phyloP scores from a whole-genome alignment of 2,797 vertebrate species.

The Melanotaenia boesemani region DNA sequence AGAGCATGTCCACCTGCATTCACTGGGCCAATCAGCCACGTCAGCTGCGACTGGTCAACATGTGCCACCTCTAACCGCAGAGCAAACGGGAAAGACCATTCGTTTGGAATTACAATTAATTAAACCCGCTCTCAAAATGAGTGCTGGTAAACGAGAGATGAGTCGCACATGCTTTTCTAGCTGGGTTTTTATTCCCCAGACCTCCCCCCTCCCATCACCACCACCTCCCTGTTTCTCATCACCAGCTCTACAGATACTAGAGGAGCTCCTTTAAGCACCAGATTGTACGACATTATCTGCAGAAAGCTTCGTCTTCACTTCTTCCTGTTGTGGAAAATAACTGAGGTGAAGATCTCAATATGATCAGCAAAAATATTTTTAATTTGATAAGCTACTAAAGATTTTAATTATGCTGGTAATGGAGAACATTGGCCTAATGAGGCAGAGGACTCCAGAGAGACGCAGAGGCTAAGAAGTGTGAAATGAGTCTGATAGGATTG shows the following conservation, averaged over 20 bases:
- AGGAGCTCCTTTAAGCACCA: conserved; percentile 82
- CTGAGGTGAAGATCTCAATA: conserved; percentile 99
- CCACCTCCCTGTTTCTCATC: conserved; percentile 72
- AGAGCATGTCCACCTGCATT: too few species aligned
- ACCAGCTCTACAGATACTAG: conserved; percentile 81
- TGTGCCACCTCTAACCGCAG: conserved; percentile 54
- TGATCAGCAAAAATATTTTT: conserved; percentile 99
- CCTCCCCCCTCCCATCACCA: conserved; percentile 20
- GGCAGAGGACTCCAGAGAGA: conserved; percentile 98
- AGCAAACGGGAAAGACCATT: conserved; percentile 71
- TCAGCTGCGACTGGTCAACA: conserved; percentile 57
- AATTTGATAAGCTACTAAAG: conserved; percentile 99
- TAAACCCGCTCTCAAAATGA: conserved; percentile 83
- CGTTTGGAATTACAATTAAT: conserved; percentile 85
- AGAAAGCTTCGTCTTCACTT: conserved; percentile 96
- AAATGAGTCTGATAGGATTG: conserved; percentile 99
- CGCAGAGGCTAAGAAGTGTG: conserved; percentile 97
- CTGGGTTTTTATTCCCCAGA: conserved; percentile 70
- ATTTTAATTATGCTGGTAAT: conserved; percentile 99
- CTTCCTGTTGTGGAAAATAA: conserved; percentile 99
- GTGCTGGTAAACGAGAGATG: conserved; percentile 81
- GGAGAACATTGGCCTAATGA: conserved; percentile 99
- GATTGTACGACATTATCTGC: conserved; percentile 79
- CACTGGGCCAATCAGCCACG: conserved; percentile 48
- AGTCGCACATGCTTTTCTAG: conserved; percentile 84